Evolutionary conservation across 2,113 vertebrate genomes (phyloP).

Genomic region (Amphiprion percula): DNA sequence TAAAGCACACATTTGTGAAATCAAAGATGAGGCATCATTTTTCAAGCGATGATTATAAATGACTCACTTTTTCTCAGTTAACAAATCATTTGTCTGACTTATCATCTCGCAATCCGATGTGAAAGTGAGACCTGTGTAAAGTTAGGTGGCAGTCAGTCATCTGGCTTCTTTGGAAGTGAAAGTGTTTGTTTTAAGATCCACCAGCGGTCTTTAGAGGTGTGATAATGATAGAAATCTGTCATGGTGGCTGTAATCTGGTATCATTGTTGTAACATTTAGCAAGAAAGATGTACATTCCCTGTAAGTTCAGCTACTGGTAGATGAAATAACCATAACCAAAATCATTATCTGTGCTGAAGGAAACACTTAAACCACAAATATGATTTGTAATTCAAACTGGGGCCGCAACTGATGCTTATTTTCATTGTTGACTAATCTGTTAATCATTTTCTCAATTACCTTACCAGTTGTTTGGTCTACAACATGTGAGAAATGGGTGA

Average conservation of each 20-base stretch:
- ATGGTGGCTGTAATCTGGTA: neutral
- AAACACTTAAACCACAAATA: too few species aligned
- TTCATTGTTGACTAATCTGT: too few species aligned
- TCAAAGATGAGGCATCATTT: slow-evolving; percentile 1
- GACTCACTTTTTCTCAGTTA: neutral
- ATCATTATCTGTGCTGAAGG: too few species aligned
- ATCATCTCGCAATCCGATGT: neutral
- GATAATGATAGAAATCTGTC: neutral
- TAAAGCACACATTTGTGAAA: slow-evolving; percentile 10
- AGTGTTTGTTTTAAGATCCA: too few species aligned
- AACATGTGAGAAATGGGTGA: too few species aligned
- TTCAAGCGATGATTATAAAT: neutral
- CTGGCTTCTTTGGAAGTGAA: neutral
- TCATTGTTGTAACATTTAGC: neutral
- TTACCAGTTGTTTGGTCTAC: too few species aligned
- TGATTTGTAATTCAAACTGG: too few species aligned
- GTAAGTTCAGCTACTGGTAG: too few species aligned
- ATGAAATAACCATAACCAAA: too few species aligned
- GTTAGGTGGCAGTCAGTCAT: neutral
- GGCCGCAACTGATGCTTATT: too few species aligned
- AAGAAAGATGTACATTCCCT: neutral
- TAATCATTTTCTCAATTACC: too few species aligned
- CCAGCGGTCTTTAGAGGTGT: too few species aligned
- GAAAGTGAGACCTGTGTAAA: neutral
- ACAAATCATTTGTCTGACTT: neutral